Evolutionary conservation across 2,113 vertebrate species (phyloP), one percentile per base, ranked within the genome.

Genomic region (Colius striatus): DNA sequence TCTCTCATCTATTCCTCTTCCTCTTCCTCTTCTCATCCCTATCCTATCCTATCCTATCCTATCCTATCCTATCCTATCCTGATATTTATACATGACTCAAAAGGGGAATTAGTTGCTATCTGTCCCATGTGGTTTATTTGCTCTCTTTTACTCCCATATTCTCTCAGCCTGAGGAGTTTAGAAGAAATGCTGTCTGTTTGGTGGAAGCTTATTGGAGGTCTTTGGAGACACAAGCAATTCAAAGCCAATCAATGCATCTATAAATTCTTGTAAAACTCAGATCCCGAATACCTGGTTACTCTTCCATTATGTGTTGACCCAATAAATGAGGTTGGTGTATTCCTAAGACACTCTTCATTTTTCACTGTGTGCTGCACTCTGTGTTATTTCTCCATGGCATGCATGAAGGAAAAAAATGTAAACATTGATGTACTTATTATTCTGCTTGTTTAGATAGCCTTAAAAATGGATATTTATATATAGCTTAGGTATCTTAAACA

Each of bases 241-340:
- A 93, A 93, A 96, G 81, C 43, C 48, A 92, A 92, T 95, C 79
- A 92, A 45, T 86, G 90, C 20, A 6, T 72, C 92, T 94, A 90
- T 94, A 95, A 95, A 91, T 96, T 85, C 67, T 91, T 77, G 79
- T 95, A 90, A 92, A 90, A 90, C 62, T 90, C 92, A 68, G 50
- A 63, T 87, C 53, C 62, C 84, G 80, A 79, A 61, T 94, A 95
- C 57, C 63, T 72, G 85, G 82, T 80, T 88, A 63, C 61, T 93
- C 55, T 94, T 87, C 90, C 75, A 84, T 95, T 90, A 95, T 84
- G 68, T 9, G 0, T 75, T 95, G 79, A 88, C 79, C 85, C 92
- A 94, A 85, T 60, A 90, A 74, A 88, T 72, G 85, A 94, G 54
- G 58, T 74, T 10, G 45, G 71, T n/a, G 45, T 94, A 82, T 92